Percentiles rank a stretch among this genome's conserved stretches.
phyloP scores from a whole-genome alignment of 2,888 invertebrate genomes.

The Malachius bipustulatus region DNA sequence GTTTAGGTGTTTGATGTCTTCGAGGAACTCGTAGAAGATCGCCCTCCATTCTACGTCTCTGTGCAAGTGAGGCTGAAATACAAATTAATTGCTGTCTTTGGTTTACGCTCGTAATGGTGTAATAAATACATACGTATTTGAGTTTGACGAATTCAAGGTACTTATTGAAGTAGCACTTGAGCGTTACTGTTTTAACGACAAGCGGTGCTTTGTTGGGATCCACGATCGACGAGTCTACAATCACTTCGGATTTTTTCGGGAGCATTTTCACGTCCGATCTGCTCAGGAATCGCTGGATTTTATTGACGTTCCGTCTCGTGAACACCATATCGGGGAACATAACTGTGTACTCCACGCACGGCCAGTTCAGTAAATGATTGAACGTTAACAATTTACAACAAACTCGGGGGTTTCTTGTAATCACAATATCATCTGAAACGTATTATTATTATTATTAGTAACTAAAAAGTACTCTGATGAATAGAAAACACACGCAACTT shows the following conservation, averaged over 20 bases:
- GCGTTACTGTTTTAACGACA: too few species aligned
- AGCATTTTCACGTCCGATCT: constrained; percentile 14
- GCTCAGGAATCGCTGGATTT: constrained; percentile 18
- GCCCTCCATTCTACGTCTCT: constrained; percentile 14
- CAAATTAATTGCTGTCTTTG: too few species aligned
- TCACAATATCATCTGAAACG: constrained; percentile 18
- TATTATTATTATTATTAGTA: neutral
- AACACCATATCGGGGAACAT: constrained; percentile 18
- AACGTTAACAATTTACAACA: constrained; percentile 17
- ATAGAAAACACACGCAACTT: neutral
- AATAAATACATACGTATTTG: too few species aligned
- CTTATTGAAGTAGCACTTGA: too few species aligned
- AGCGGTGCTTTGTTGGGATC: too few species aligned
- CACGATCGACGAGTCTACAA: constrained; percentile 20
- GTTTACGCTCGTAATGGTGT: too few species aligned
- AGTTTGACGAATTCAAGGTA: too few species aligned
- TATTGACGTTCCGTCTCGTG: constrained; percentile 17
- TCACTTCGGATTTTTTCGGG: constrained; percentile 12
- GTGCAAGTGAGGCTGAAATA: too few species aligned
- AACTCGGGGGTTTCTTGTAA: constrained; percentile 17
- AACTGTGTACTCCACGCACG: constrained; percentile 20
- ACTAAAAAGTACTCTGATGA: neutral
- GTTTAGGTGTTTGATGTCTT: constrained; percentile 19
- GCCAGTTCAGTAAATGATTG: constrained; percentile 21
- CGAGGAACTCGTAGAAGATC: constrained; percentile 19